Percentiles rank a stretch among this genome's conserved stretches.
These are phyloP conservation scores for Eremophila alpestris DNA, from an alignment of 2,797 vertebrate species.

Conservation along the genomic window DNA sequence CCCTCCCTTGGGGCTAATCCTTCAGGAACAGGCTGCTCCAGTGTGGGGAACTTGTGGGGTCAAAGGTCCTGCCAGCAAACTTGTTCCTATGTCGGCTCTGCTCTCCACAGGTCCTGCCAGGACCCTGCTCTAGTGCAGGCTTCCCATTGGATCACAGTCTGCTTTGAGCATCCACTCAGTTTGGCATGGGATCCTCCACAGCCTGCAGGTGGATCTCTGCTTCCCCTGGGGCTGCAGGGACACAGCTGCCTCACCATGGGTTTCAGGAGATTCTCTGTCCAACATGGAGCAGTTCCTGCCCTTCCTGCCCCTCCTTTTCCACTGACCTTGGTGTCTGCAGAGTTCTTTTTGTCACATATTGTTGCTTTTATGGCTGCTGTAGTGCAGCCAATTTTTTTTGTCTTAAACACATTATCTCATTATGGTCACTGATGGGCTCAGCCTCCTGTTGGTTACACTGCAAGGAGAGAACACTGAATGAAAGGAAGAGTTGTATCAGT, in stretches of 20 bases:
- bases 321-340: not conserved
- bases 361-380: not conserved
- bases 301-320: not conserved
- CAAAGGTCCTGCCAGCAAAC: not conserved
- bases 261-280: not conserved
- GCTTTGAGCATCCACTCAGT: not conserved
- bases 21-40: not conserved
- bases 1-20: not conserved
- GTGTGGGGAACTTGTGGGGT: too few relatives aligned
- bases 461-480: not conserved
- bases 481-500: not conserved
- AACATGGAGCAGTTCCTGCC: not conserved
- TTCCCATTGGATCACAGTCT: not conserved
- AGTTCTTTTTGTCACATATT: not conserved
- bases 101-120: not conserved
- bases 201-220: not conserved
- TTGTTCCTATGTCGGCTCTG: accelerated
- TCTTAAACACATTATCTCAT: not conserved
- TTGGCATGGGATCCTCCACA: too few relatives aligned
- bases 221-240: not conserved
- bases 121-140: not conserved
- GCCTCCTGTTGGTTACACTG: not conserved
- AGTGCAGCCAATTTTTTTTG: not conserved
- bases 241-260: not conserved
- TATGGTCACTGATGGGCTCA: not conserved